Conservation (phyloP, 2,797 vertebrate species). For the Peromyscus nudipes region DNA sequence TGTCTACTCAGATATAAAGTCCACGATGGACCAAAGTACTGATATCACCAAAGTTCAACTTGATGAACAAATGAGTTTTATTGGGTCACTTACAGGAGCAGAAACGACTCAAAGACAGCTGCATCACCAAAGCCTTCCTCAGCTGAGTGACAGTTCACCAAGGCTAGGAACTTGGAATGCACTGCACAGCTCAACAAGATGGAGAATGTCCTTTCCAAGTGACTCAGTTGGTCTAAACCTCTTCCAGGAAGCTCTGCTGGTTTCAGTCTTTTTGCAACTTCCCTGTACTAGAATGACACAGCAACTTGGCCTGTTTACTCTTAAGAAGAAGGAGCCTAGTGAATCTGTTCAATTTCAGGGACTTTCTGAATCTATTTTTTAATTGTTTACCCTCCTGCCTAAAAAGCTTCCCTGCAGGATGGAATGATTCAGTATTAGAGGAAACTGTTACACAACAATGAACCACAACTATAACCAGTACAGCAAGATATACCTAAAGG, state of each 20-base stretch:
- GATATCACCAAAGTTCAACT: not conserved
- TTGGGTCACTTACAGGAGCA: not conserved
- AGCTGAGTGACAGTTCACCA: not conserved
- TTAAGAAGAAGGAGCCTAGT: not conserved
- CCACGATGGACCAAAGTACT: not conserved
- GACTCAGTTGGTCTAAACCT: not conserved
- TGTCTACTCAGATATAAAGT: not conserved
- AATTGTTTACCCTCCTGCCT: not conserved
- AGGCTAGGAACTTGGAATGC: not conserved
- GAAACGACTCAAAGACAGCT: not conserved
- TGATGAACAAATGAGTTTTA: not conserved
- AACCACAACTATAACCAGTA: not conserved
- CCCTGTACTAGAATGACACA: not conserved
- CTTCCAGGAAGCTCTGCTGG: not conserved
- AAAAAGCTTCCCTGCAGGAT: not conserved
- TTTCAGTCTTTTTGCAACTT: not conserved
- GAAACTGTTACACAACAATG: not conserved
- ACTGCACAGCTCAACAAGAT: not conserved
- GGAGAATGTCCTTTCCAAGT: not conserved
- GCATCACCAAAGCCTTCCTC: not conserved
- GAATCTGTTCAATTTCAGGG: not conserved
- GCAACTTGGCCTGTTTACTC: not conserved
- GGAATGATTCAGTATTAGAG: not conserved
- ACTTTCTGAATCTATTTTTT: not conserved
- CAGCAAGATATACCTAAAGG: not conserved